Percentiles rank a stretch among this genome's conserved stretches.
Evolutionary conservation across 2,113 vertebrate species (phyloP).

Genomic region (Monopterus albus): DNA sequence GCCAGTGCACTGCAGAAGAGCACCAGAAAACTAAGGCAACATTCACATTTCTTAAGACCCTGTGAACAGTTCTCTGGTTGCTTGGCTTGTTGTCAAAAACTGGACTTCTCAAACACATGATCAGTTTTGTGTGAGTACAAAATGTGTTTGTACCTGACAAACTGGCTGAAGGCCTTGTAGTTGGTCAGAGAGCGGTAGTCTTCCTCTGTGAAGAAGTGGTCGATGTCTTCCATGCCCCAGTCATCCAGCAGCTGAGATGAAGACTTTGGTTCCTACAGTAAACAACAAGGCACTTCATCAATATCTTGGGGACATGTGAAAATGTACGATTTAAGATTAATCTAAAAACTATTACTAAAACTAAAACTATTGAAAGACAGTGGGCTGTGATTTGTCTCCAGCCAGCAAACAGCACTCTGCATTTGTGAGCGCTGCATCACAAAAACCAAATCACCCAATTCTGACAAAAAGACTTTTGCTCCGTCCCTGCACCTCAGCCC

Average conservation of each 20-base stretch:
- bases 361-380: too few species aligned
- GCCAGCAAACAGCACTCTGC: too few species aligned
- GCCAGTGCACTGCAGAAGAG: too few species aligned
- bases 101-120: not conserved
- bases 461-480: conserved; percentile 12
- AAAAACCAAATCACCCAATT: not conserved
- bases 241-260: conserved; percentile 96
- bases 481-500: not conserved
- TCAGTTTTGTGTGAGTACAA: too few species aligned
- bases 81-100: not conserved
- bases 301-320: not conserved
- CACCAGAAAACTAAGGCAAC: too few species aligned
- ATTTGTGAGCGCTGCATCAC: too few species aligned
- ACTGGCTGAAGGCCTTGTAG: conserved; percentile 99
- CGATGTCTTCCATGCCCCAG: conserved; percentile 99
- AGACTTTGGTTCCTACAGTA: conserved; percentile 91
- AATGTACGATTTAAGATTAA: too few species aligned
- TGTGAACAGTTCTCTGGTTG: too few species aligned
- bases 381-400: too few species aligned
- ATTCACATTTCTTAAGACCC: too few species aligned
- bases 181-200: conserved; percentile 97
- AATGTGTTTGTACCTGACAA: conserved; percentile 86
- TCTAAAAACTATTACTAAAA: too few species aligned
- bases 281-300: not conserved
- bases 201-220: conserved; percentile 95